These are phyloP conservation scores for Onychostoma macrolepis DNA, from an alignment of 2,113 vertebrate genomes.

Conservation along the genomic window DNA sequence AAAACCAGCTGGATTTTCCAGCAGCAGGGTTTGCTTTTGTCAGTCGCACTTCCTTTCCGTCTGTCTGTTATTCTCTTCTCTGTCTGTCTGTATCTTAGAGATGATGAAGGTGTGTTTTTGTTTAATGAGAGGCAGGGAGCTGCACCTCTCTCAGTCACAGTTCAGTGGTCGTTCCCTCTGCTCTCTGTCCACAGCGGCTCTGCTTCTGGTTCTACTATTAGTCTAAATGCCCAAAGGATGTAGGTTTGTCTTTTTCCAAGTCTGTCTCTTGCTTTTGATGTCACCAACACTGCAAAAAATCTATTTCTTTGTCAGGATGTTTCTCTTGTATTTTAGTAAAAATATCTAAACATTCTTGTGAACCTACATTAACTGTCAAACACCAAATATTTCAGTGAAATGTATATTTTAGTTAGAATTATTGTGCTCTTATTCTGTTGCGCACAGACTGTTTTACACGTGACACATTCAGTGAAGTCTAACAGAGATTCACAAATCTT, in stretches of 20 bases:
- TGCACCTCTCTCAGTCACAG: not conserved
- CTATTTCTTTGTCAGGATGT: not conserved
- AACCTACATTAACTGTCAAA: not conserved
- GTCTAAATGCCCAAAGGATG: slow-evolving; percentile 54
- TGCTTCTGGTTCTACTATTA: slow-evolving; percentile 10
- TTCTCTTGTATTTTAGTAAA: not conserved
- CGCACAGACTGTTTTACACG: no score
- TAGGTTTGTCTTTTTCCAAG: slow-evolving; percentile 48
- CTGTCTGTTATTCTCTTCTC: not conserved
- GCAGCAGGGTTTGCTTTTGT: not conserved
- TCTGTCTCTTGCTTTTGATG: not conserved
- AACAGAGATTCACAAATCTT: not conserved
- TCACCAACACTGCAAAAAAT: not conserved
- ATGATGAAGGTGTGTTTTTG: slow-evolving; percentile 1
- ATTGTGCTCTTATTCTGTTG: not conserved
- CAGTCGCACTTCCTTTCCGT: not conserved
- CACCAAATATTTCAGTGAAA: not conserved
- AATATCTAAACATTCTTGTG: not conserved
- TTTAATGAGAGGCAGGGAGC: slow-evolving; percentile 27
- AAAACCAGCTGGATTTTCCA: no score
- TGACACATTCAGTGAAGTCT: not conserved
- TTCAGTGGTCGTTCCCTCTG: not conserved
- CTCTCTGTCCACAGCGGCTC: no score
- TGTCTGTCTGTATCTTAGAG: not conserved
- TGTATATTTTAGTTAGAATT: not conserved